Percentiles rank a stretch among this genome's conserved stretches.
These are phyloP conservation scores for Trichoplax adhaerens DNA, from an alignment of 37 sponge, comb jelly and placozoan genomes.

Conservation along the genomic window DNA sequence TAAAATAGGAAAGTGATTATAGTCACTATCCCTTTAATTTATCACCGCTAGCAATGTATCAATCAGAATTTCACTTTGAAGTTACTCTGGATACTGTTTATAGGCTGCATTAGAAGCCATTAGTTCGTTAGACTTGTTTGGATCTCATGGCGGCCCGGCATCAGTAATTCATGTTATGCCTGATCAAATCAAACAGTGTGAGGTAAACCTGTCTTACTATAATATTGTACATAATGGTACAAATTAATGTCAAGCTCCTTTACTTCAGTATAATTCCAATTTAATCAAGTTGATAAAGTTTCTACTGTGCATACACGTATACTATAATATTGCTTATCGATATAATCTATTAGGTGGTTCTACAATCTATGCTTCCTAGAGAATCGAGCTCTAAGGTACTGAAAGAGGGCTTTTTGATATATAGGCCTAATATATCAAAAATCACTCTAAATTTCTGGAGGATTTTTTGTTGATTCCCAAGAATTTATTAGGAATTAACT, in stretches of 20 bases:
- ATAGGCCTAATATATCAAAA: too few relatives aligned
- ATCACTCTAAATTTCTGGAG: too few relatives aligned
- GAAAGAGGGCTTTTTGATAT: too few relatives aligned
- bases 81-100: not conserved
- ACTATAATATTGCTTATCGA: too few relatives aligned
- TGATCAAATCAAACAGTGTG: slow-evolving; percentile 66
- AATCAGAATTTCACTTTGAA: not conserved
- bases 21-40: too few relatives aligned
- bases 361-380: slow-evolving; percentile 54
- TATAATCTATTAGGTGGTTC: slow-evolving; percentile 22
- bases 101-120: slow-evolving; percentile 81
- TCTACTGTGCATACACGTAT: too few relatives aligned
- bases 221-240: not conserved
- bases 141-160: slow-evolving; percentile 46
- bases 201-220: slow-evolving; percentile 12
- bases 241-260: not conserved
- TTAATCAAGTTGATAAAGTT: not conserved
- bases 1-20: not conserved
- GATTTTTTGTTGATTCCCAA: too few relatives aligned
- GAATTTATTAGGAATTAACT: too few relatives aligned
- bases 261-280: not conserved
- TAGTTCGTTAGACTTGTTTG: slow-evolving; percentile 75
- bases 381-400: slow-evolving; percentile 58
- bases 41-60: not conserved
- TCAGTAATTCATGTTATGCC: slow-evolving; percentile 69